phyloP scores from a whole-genome alignment of 2,113 vertebrate genomes.

The Macroglossus sobrinus region DNA sequence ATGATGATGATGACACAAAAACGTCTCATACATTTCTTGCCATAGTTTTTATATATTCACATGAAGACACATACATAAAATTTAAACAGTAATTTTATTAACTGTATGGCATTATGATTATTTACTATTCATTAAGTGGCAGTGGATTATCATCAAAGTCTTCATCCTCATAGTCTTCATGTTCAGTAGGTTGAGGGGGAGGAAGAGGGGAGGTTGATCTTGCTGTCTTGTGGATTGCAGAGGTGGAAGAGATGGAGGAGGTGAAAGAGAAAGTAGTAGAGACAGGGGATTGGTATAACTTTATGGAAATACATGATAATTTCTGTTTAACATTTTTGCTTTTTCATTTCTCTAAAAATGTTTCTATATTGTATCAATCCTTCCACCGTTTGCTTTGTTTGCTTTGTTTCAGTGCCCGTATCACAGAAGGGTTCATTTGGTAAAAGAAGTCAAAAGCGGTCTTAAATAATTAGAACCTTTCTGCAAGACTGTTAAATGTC shows the following conservation, averaged over 20 bases:
- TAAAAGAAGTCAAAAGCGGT: neutral
- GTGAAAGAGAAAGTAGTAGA: neutral
- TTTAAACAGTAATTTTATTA: neutral
- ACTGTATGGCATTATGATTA: too few species aligned
- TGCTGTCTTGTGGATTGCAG: neutral
- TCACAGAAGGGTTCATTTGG: neutral
- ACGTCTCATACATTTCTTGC: too few species aligned
- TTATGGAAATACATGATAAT: neutral
- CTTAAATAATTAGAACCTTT: neutral
- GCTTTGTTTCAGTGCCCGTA: neutral
- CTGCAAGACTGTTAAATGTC: neutral
- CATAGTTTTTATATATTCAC: neutral
- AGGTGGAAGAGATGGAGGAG: neutral
- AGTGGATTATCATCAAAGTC: neutral
- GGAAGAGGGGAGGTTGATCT: neutral
- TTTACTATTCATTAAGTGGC: neutral
- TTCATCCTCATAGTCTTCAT: too few species aligned
- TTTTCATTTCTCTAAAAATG: neutral
- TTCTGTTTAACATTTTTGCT: neutral
- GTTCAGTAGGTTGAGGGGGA: neutral
- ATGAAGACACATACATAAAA: neutral
- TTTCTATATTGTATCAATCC: neutral
- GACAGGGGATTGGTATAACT: neutral
- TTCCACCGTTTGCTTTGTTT: neutral
- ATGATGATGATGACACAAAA: neutral